A percentile compares a stretch with the other conserved stretches of the same genome.
Evolutionary conservation across 2,888 invertebrate species (phyloP).

Genomic region (Diarsia rubi): DNA sequence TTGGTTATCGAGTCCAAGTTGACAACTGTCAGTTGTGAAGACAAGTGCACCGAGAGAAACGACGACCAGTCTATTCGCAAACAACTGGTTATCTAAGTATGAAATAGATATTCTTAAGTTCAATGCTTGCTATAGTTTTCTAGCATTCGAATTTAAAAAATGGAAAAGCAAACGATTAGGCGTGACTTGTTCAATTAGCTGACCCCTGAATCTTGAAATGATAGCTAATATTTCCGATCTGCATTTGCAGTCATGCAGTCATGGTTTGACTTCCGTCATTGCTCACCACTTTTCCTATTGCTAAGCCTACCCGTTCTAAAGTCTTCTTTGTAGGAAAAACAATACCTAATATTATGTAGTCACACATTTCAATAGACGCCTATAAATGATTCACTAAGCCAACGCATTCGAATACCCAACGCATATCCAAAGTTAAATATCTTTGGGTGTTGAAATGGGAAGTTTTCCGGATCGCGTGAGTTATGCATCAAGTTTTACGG

Average conservation of each 20-base stretch:
- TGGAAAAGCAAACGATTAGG: not conserved
- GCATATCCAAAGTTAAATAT: slow-evolving; percentile 30
- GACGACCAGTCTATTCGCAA: slow-evolving; percentile 49
- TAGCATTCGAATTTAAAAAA: slow-evolving; percentile 5
- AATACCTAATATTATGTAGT: slow-evolving; percentile 29
- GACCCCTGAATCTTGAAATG: not conserved
- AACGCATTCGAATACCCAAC: slow-evolving; percentile 36
- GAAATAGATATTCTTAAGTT: slow-evolving; percentile 58
- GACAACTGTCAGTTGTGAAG: slow-evolving; percentile 58
- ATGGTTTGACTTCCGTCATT: slow-evolving; percentile 3
- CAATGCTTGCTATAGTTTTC: slow-evolving; percentile 34
- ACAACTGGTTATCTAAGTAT: slow-evolving; percentile 58
- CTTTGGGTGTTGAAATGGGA: slow-evolving; percentile 47
- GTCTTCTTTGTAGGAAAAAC: slow-evolving; percentile 10
- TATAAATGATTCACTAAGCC: slow-evolving; percentile 43
- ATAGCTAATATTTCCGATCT: not conserved
- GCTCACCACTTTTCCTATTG: slow-evolving; percentile 35
- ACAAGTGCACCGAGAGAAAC: slow-evolving; percentile 60
- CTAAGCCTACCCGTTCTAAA: slow-evolving; percentile 2
- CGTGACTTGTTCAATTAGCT: not conserved
- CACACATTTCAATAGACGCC: slow-evolving; percentile 31
- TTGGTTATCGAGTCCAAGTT: slow-evolving; percentile 54
- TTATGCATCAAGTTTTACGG: slow-evolving; percentile 58
- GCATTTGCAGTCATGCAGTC: too few relatives aligned
- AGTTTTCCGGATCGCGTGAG: slow-evolving; percentile 46